Evolutionary conservation across 2,888 invertebrate species (phyloP), one percentile per base, ranked within the genome.

Genomic region (Lasioglossum lativentre): DNA sequence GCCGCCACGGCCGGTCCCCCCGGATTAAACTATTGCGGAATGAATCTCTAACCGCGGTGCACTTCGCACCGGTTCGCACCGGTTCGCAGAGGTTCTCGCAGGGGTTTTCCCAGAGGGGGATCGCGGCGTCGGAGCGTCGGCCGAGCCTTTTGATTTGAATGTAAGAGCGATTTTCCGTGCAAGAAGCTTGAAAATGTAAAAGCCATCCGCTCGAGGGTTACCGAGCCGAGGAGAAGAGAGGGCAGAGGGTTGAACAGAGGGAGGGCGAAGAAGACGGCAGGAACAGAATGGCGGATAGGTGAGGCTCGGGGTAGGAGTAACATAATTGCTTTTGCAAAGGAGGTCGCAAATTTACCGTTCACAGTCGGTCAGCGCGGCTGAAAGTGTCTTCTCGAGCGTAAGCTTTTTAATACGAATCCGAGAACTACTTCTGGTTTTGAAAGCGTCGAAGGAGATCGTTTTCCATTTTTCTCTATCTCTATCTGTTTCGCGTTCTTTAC

Each of bases 391-490:
- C 86, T 88, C 85, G 88, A 86, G 90, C 89, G 88, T 90, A 86
- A 91, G 91, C 91, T 92, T 91, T 92, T 92, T 91, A 92, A 91
- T 90, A 90, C 90, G 89, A 92, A 93, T 92, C 90, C 89, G 90
- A 90, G 90, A 90, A 90, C 90, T 92, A 91, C 92, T 91, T 92
- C 92, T 91, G 92, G 86, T 90, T 92, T 92, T 92, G 92, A 93
- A 90, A 91, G 92, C 88, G 80, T 87, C 88, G 89, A 89, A 90
- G 85, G 85, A 89, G 87, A 84, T 77, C 75, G 77, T 45, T 74
- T 70, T 74, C 30, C 63, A 68, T 83, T 56, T 73, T 70, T 85
- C 70, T 83, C 82, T 14, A 34, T 40, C 87, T 19, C 40, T 73
- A 86, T 85, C 83, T 83, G 86, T 70, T 75, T 59, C 56, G 73